phyloP scores from a whole-genome alignment of 2,113 vertebrate species.

The Myiopsitta monachus region DNA sequence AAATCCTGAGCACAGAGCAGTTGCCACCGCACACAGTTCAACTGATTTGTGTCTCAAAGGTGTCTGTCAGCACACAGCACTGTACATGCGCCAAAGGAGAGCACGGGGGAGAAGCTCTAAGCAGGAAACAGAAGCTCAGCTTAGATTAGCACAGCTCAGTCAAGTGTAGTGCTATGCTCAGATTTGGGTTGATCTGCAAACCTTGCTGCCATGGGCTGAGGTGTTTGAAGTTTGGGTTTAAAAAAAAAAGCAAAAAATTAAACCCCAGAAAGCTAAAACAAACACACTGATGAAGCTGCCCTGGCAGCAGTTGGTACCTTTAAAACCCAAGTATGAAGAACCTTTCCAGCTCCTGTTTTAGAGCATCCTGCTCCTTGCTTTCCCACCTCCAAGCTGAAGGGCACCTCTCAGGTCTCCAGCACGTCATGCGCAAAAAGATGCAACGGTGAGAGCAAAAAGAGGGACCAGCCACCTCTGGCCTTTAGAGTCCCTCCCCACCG shows the following conservation, averaged over 20 bases:
- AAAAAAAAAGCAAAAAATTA: neutral
- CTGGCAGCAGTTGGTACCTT: neutral
- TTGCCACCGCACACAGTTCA: neutral
- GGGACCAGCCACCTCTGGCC: neutral
- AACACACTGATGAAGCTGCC: neutral
- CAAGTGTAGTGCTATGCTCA: conserved; percentile 36
- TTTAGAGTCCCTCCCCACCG: neutral
- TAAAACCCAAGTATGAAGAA: neutral
- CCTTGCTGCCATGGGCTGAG: neutral
- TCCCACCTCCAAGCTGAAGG: neutral
- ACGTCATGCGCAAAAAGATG: neutral
- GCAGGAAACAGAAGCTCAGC: conserved; percentile 48
- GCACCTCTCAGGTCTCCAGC: neutral
- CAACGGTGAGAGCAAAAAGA: neutral
- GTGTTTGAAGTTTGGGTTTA: neutral
- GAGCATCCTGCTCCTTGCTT: neutral
- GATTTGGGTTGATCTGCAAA: conserved; percentile 40
- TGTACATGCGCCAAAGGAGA: neutral
- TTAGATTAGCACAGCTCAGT: conserved; percentile 47
- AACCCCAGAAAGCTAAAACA: neutral
- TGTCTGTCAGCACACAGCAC: neutral
- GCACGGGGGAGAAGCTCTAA: neutral
- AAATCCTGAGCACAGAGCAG: neutral
- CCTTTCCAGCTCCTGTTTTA: fast-evolving
- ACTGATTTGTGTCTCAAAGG: neutral